These are phyloP conservation scores for Steatornis caripensis DNA, from an alignment of 2,113 vertebrate species.

Conservation along the genomic window DNA sequence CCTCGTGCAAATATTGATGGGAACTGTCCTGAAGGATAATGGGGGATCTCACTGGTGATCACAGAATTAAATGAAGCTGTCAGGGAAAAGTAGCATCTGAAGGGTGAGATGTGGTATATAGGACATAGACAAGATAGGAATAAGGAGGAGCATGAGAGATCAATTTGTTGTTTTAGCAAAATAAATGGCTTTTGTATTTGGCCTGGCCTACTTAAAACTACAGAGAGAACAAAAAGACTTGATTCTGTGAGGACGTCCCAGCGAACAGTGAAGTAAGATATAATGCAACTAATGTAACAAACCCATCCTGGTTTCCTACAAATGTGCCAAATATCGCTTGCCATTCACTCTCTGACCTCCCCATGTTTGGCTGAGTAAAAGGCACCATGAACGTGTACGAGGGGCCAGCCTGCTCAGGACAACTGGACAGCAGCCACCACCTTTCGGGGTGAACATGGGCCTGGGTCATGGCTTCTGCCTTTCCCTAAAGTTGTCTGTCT, in stretches of 20 bases:
- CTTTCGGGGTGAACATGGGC: neutral
- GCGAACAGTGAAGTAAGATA: neutral
- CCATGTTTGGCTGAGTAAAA: accelerated
- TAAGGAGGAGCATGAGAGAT: accelerated
- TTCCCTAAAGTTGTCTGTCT: neutral
- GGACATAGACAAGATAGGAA: neutral
- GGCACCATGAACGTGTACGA: accelerated
- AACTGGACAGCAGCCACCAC: neutral
- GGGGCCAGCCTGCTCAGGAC: accelerated
- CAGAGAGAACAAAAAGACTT: neutral
- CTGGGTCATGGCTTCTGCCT: neutral
- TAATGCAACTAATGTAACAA: neutral
- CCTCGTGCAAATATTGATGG: neutral
- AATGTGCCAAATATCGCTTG: accelerated
- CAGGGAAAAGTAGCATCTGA: neutral
- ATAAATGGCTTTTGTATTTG: neutral
- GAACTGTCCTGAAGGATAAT: neutral
- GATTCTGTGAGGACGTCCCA: neutral
- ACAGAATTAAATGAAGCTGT: neutral
- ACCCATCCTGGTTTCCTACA: neutral
- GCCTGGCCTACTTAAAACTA: neutral
- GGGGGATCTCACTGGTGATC: neutral
- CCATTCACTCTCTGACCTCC: neutral
- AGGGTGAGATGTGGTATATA: neutral
- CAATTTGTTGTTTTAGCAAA: neutral